These are phyloP conservation scores for Pseudopodoces humilis DNA, from an alignment of 2,113 vertebrate genomes.

Conservation along the genomic window DNA sequence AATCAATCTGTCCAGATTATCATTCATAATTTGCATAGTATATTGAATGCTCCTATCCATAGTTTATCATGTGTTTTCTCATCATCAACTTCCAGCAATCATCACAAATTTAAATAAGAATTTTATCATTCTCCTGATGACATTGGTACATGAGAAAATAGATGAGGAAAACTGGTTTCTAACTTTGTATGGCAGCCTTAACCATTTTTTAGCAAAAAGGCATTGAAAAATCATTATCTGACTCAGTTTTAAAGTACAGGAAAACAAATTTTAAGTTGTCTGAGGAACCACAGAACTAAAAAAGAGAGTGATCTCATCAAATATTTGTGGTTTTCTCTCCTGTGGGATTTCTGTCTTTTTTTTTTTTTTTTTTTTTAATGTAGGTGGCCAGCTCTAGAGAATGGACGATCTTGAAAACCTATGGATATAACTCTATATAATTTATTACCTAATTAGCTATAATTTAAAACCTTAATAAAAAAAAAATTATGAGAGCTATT, in stretches of 20 bases:
- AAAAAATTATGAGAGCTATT: not conserved
- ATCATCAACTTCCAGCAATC: constrained; percentile 24
- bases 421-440: not conserved
- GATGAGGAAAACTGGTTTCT: not conserved
- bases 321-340: not conserved
- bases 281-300: not conserved
- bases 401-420: not conserved
- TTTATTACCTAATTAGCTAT: not conserved
- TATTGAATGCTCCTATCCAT: constrained; percentile 35
- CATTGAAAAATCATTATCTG: not conserved
- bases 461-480: not conserved
- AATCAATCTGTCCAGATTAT: constrained; percentile 67
- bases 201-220: not conserved
- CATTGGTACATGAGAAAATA: not conserved
- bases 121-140: not conserved
- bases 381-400: not conserved
- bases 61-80: constrained; percentile 57
- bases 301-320: not conserved
- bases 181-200: not conserved
- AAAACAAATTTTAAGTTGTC: not conserved
- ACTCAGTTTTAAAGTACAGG: not conserved
- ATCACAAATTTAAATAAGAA: constrained; percentile 13
- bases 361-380: not conserved
- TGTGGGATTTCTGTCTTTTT: not conserved
- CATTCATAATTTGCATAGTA: constrained; percentile 64